Evolutionary conservation across 64 coral and sea anemone species (phyloP).

Genomic region (Montipora capricornis): DNA sequence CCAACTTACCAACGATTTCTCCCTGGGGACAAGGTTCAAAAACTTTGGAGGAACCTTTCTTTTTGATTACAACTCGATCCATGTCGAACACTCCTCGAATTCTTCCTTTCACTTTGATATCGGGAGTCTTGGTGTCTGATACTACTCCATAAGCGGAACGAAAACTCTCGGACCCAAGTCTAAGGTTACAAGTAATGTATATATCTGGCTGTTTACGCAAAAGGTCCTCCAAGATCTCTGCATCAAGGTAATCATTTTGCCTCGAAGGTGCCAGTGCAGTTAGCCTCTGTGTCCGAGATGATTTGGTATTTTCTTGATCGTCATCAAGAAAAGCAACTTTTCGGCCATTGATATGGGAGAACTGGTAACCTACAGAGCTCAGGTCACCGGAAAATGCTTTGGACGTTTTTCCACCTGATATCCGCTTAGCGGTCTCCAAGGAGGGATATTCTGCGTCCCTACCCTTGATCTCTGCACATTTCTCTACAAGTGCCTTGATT

Average conservation of each 20-base stretch:
- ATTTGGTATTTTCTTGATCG: conserved; percentile 8
- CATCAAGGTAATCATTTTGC: conserved; percentile 23
- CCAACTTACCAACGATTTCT: not conserved
- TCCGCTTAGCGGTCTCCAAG: not conserved
- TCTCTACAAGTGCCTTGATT: conserved; percentile 72
- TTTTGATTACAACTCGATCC: conserved; percentile 56
- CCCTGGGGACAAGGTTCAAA: not conserved
- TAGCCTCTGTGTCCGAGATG: not conserved
- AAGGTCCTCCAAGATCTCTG: conserved; percentile 41
- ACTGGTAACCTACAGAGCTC: not conserved
- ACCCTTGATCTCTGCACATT: conserved; percentile 55
- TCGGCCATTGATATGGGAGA: conserved; percentile 45
- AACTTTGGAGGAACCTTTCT: not conserved
- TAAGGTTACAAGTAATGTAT: conserved; percentile 57
- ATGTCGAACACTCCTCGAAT: conserved; percentile 72
- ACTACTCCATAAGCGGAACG: conserved; percentile 44
- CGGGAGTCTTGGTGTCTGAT: conserved; percentile 69
- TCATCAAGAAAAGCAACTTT: conserved; percentile 54
- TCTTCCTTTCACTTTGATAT: conserved; percentile 70
- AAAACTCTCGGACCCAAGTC: conserved; percentile 33
- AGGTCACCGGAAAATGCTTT: not conserved
- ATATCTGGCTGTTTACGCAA: conserved; percentile 44
- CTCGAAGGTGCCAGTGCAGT: not conserved
- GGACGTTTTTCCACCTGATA: not conserved
- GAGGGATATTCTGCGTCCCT: conserved; percentile 60